A percentile compares a stretch with the other conserved stretches of the same genome.
Conservation (phyloP, 35 echinoderm and acorn worm genomes). For the Lytechinus pictus region DNA sequence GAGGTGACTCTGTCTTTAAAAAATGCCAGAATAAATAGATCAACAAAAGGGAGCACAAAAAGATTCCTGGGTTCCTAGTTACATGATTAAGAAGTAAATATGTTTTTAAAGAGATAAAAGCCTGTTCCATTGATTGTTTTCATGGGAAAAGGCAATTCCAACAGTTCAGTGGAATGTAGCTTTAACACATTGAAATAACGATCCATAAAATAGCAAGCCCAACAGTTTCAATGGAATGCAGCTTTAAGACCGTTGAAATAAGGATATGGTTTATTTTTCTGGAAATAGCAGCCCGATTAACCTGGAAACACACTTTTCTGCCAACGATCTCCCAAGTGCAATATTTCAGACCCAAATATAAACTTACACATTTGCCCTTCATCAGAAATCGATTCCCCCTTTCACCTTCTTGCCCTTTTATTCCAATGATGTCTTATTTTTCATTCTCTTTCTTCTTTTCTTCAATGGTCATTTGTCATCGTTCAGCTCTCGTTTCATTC, state of each 20-base stretch:
- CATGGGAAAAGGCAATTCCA: too few species aligned
- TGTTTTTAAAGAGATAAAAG: too few species aligned
- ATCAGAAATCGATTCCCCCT: constrained; percentile 16
- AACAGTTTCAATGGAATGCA: not conserved
- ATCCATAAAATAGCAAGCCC: too few species aligned
- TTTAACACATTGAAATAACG: too few species aligned
- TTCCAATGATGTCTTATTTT: not conserved
- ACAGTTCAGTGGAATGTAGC: too few species aligned
- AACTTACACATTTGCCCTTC: constrained; percentile 19
- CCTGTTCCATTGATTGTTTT: too few species aligned
- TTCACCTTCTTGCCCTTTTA: not conserved
- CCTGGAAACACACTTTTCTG: constrained; percentile 34
- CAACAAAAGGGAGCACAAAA: too few species aligned
- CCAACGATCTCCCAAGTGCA: constrained; percentile 14
- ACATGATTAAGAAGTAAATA: too few species aligned
- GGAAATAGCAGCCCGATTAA: constrained; percentile 21
- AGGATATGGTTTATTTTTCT: constrained; percentile 38
- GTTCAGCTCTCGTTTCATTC: not conserved
- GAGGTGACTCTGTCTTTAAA: too few species aligned
- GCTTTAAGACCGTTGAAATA: constrained; percentile 5
- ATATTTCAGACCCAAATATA: constrained; percentile 19
- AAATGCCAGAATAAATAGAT: too few species aligned
- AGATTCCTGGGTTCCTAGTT: too few species aligned
- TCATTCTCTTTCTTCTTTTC: not conserved
- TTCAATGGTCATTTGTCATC: constrained; percentile 31